Percentiles rank a stretch among this genome's conserved stretches.
Conservation (phyloP, 2,888 invertebrate genomes). For the Morpho deidamia region DNA sequence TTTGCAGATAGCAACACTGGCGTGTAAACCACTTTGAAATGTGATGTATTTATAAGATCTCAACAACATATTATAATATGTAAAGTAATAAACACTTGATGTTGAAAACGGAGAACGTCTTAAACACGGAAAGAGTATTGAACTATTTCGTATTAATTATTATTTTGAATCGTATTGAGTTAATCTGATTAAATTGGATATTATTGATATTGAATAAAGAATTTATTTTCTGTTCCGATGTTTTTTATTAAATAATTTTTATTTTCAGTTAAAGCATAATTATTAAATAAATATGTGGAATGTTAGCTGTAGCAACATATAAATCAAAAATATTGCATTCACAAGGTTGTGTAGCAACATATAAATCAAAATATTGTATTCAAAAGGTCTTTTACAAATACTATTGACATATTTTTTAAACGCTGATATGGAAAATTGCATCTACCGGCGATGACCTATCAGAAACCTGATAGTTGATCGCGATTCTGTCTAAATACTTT, state of each 20-base stretch:
- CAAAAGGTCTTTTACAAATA: too few species aligned
- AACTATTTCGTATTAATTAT: conserved; percentile 36
- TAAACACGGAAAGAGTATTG: conserved; percentile 27
- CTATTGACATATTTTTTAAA: too few species aligned
- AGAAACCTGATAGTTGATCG: too few species aligned
- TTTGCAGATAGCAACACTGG: conserved; percentile 47
- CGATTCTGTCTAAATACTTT: too few species aligned
- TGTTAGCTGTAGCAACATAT: too few species aligned
- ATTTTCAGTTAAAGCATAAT: too few species aligned
- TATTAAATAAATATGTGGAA: too few species aligned
- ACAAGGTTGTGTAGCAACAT: too few species aligned
- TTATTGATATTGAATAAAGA: conserved; percentile 71
- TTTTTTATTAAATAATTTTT: conserved; percentile 34
- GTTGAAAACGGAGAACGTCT: conserved; percentile 13
- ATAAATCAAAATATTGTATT: too few species aligned
- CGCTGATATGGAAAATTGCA: too few species aligned
- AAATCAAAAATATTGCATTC: too few species aligned
- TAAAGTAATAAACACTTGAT: conserved; percentile 5
- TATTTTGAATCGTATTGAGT: conserved; percentile 41
- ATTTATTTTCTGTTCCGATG: conserved; percentile 71
- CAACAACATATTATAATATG: conserved; percentile 43
- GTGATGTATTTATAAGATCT: conserved; percentile 72
- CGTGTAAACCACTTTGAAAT: conserved; percentile 48
- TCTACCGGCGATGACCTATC: too few species aligned
- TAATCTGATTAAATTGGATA: conserved; percentile 74